Base-by-base conservation (phyloP, 2,113 vertebrate species). In the Gadus chalcogrammus region DNA sequence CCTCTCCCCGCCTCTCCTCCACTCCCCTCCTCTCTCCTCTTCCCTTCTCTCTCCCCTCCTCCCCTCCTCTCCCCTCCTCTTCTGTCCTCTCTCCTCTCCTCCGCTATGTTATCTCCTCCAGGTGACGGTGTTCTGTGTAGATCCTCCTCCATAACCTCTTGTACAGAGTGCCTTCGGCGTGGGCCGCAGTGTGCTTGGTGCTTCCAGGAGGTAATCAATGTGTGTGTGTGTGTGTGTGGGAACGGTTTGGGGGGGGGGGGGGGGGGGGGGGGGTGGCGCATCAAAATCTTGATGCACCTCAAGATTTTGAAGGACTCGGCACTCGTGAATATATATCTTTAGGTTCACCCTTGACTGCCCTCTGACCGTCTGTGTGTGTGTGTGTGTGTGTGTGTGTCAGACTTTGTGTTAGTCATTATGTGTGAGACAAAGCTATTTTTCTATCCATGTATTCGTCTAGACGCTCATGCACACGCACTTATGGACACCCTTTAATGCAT, bases 121-220 rank as follows among this genome's bases (percentile, higher is more conserved):
- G 96, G 87, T 81, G 91, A 94, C 84, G 94, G 91, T 84, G 94
- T 91, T 84, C 89, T 79, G 84, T 99, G 97, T 82, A 72, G 79
- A 73, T 92, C 93, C 75, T 90, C 95, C 4, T 85, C 90, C 71
- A 81, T 93, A 79, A 88, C 77, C 22, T 93, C 94, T 22, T 99
- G 97, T 65, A 72, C 89, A 70, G 93, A 91, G 79, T 99, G 97
- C 81, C 93, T 99, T 72, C 85, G 85, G 31, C 91, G 93, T 77
- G 94, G 94, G 79, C 95, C 97, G 22, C 94, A 97, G 82, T 99
- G 97, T 18, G 94, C 93, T 84, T 99, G 97, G 97, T 99, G 97
- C 90, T 91, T 92, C 88, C 92, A 96, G 87, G 93, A 98, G 96
- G 97, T 99, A 88, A 87, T n/a, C 11, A 18, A 28, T 59, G 61